phyloP scores from a whole-genome alignment of 2,113 vertebrate species.

The Megaptera novaeangliae region DNA sequence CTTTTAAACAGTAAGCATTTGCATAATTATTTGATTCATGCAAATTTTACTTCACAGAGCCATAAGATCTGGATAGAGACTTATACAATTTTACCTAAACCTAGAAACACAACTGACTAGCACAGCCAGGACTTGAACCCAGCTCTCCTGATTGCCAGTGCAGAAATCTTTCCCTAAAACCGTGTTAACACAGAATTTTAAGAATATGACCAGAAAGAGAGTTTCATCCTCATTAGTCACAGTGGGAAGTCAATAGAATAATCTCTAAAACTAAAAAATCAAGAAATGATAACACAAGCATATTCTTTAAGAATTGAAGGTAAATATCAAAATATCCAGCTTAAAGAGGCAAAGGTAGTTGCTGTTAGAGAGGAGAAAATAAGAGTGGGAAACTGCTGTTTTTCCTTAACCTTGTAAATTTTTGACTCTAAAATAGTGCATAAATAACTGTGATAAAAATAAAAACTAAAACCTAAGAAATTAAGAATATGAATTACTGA shows the following conservation, averaged over 20 bases:
- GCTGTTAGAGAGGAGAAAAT: not conserved
- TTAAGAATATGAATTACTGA: not conserved
- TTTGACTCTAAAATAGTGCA: not conserved
- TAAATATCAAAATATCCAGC: not conserved
- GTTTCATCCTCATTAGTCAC: not conserved
- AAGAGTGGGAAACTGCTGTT: not conserved
- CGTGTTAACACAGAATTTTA: not conserved
- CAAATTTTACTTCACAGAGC: not conserved
- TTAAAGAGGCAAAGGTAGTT: constrained; percentile 1
- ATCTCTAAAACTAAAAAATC: not conserved
- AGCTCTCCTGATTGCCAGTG: not conserved
- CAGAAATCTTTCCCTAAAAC: not conserved
- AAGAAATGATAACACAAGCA: not conserved
- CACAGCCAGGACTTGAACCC: not conserved
- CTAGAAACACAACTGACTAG: not conserved
- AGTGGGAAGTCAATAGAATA: not conserved
- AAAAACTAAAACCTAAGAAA: constrained; percentile 2
- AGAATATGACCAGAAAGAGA: not conserved
- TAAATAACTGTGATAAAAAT: not conserved
- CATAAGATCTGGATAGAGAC: not conserved
- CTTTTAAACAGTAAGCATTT: constrained; percentile 22
- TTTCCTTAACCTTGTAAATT: constrained; percentile 17
- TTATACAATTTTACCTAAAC: not conserved
- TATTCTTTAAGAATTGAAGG: not conserved
- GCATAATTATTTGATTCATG: not conserved